phyloP scores from a whole-genome alignment of 1,140 invertebrate species.

The Aphelinus atriplicis region DNA sequence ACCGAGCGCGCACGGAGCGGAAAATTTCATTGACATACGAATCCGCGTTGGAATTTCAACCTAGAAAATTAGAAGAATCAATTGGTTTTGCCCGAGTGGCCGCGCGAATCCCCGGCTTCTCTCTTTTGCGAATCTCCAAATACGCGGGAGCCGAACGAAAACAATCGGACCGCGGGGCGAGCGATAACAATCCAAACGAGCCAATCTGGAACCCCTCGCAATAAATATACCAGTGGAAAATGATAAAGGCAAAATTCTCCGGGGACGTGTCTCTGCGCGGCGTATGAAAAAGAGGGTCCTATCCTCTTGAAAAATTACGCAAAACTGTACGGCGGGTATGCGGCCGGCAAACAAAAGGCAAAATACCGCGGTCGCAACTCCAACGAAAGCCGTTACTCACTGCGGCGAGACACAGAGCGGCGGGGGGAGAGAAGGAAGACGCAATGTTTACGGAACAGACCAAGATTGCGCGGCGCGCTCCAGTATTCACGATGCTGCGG shows the following conservation, averaged over 20 bases:
- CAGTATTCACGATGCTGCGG: neutral
- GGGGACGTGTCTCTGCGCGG: neutral
- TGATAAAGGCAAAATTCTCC: no score
- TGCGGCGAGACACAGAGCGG: neutral
- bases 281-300: neutral
- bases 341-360: neutral
- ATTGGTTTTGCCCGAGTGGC: no score
- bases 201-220: neutral
- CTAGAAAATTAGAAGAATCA: no score
- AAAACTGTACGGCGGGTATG: neutral
- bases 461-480: neutral
- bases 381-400: no score
- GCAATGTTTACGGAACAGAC: constrained; percentile 2
- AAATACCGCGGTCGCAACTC: neutral
- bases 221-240: neutral
- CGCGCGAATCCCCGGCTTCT: no score
- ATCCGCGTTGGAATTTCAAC: no score
- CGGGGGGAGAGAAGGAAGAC: neutral
- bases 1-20: no score
- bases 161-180: no score
- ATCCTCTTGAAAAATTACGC: constrained; percentile 25
- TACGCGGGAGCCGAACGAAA: no score
- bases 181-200: neutral
- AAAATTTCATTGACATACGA: no score
- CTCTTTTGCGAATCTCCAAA: no score